Evolutionary conservation across 2,113 vertebrate species (phyloP).

Genomic region (Malaclemys terrapin): DNA sequence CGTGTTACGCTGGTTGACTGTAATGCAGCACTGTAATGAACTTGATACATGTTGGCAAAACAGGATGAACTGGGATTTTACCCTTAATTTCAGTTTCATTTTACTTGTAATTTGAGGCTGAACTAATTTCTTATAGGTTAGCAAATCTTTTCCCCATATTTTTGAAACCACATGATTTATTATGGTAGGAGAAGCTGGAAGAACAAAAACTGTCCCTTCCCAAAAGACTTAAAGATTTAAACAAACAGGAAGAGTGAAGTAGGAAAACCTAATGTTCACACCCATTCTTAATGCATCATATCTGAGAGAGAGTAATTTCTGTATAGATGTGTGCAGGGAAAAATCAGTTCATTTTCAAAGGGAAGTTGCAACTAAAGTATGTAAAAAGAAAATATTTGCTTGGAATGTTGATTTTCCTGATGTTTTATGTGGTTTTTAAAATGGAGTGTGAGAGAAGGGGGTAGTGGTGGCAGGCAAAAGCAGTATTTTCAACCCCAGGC

Average conservation of each 20-base stretch:
- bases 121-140: background rate
- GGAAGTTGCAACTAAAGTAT: background rate
- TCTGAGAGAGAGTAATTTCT: background rate
- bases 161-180: background rate
- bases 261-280: background rate
- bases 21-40: background rate
- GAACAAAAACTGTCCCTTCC: background rate
- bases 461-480: background rate
- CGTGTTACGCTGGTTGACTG: background rate
- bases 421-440: background rate
- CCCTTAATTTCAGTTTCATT: background rate
- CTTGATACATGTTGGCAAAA: background rate
- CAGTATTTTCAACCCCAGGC: background rate
- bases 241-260: background rate
- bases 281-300: background rate
- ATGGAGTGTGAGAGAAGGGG: background rate
- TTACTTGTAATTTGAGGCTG: background rate
- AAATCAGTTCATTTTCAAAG: background rate
- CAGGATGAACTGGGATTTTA: background rate
- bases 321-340: background rate
- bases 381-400: background rate
- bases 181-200: background rate
- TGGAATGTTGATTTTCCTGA: background rate
- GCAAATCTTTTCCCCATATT: background rate
- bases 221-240: background rate